Evolutionary conservation across 1,140 invertebrate genomes (phyloP), one percentile per base, ranked within the genome.

Genomic region (Halictus rubicundus): DNA sequence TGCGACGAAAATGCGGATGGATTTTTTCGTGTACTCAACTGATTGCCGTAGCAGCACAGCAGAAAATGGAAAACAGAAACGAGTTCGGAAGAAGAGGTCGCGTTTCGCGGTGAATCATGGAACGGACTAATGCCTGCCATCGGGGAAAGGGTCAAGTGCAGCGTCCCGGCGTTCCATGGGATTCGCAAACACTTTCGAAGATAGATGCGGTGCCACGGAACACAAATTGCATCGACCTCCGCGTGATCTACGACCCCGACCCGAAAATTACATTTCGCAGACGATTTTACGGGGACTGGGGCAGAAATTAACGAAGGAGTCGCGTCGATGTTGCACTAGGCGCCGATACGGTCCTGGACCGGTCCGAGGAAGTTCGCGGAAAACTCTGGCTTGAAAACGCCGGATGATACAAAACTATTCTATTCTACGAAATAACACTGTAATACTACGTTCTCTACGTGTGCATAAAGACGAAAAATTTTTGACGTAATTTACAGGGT

Each of bases 221-320:
- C 42, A 27, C 68, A 78, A 78, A 70, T 78, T 63, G 68, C 75
- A 77, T 69, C 42, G 75, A 70, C 59, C 27, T 16, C 27, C 8
- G 52, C 25, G 52, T 69, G 73, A 76, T 76, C 73, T 68, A 76
- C 64, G 64, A 68, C 21, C 73, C 21, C 14, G n/a, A 10, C 14
- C 57, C 37, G 46, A 49, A 71, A 78, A 78, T 78, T 71, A 68
- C 75, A 54, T 71, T 60, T 70, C 25, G 16, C 54, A 57, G 57
- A 8, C 19, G 27, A 27, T 37, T 70, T 61, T 61, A 42, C 75
- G n/a, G n/a, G 21, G 60, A 59, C 57, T 61, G 68, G 37, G 23
- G 16, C 32, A 42, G 57, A 59, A 77, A 77, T 77, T 69, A 77
- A 69, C 74, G 74, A 49, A 14, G 46, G 68, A 52, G 39, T 49